phyloP scores from a whole-genome alignment of 2,113 vertebrate genomes.

The Tupaia tana region DNA sequence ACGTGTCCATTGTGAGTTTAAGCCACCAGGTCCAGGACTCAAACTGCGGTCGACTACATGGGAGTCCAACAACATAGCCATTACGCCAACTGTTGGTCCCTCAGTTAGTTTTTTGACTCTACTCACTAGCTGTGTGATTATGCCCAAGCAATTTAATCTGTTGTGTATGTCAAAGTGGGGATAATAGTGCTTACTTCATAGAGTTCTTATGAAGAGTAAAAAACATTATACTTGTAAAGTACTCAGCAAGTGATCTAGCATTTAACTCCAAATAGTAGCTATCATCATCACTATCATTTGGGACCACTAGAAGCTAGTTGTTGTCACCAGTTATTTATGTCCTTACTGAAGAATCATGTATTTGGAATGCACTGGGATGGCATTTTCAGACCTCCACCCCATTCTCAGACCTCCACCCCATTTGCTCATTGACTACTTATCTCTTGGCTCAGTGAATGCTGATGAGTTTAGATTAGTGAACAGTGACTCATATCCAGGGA shows the following conservation, averaged over 20 bases:
- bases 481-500: not conserved
- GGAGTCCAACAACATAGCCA: no score
- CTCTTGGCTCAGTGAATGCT: not conserved
- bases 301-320: not conserved
- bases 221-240: not conserved
- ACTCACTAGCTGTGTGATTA: not conserved
- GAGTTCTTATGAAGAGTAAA: not conserved
- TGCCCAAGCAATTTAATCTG: not conserved
- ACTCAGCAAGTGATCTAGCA: not conserved
- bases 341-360: not conserved
- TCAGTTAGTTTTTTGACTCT: not conserved
- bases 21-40: no score
- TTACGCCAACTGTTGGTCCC: no score
- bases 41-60: no score
- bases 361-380: not conserved
- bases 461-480: not conserved
- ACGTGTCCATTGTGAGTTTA: no score
- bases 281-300: not conserved
- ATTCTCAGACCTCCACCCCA: not conserved
- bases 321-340: not conserved
- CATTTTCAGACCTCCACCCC: not conserved
- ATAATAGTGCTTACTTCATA: not conserved
- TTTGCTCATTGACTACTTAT: not conserved
- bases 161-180: not conserved
- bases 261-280: not conserved